Base-by-base conservation (phyloP, 2,888 invertebrate genomes). In the Candidula unifasciata region DNA sequence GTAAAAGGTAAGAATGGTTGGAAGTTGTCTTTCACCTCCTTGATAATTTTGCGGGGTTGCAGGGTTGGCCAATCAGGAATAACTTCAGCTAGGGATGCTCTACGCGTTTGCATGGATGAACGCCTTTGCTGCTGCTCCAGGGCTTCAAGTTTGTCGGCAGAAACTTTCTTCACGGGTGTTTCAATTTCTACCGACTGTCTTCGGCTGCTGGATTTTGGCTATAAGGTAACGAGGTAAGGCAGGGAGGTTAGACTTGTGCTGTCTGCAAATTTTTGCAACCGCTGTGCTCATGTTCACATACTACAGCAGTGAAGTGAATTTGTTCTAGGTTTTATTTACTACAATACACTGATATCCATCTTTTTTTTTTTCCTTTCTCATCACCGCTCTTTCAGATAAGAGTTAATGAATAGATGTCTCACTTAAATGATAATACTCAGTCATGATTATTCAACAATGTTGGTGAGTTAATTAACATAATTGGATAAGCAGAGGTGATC, bases 31-130 rank as follows among this genome's bases (percentile, higher is more conserved):
- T 87, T 87, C 91, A 92, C 92, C 92, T 92, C 92, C 85, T 88
- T 89, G 85, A 90, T 88, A 85, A 89, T 90, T 85, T 90, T 89
- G 64, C 89, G 87, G 83, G 90, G 88, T 88, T 90, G 89, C 77
- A 97, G 96, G 94, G 96, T 96, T 93, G 98, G 98, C 97, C 98
- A 98, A 95, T 98, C 98, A 94, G 97, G 98, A 94, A 98, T 98
- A 95, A 97, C 95, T 95, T 98, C 98, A 93, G 92, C 92, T 86
- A 92, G 88, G 57, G 92, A 92, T 60, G 92, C 88, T 76, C 92
- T 87, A 71, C 93, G 89, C 80, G 89, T 89, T 83, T 91, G 91
- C 90, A 91, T 90, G 64, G 89, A 89, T 33, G 90, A 90, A 54
- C 91, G 89, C 64, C 91, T 87, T 84, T 89, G 87, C 85, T 89